Conservation (phyloP, 2,113 vertebrate genomes). For the Prunella himalayana region DNA sequence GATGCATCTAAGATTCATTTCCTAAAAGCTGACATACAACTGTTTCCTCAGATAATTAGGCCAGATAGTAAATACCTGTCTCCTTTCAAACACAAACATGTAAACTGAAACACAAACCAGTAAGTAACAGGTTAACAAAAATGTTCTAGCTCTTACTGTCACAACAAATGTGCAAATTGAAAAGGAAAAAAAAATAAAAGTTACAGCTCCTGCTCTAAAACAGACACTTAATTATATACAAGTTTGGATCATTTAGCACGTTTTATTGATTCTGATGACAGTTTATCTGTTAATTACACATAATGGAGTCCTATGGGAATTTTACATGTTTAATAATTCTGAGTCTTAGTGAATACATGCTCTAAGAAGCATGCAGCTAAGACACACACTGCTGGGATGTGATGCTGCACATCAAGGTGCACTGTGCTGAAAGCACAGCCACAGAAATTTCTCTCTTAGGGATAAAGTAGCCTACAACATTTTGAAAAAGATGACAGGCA, state of each 20-base stretch:
- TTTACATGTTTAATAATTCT: conserved; percentile 76
- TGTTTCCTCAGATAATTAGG: conserved; percentile 21
- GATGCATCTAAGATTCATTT: neutral
- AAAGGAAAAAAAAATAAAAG: conserved; percentile 44
- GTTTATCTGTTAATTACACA: conserved; percentile 81
- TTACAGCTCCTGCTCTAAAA: conserved; percentile 62
- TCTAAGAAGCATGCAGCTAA: conserved; percentile 61
- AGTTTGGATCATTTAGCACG: conserved; percentile 80
- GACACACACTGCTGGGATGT: conserved; percentile 64
- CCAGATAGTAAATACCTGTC: neutral
- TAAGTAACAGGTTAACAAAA: conserved; percentile 66
- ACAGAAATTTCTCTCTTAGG: neutral
- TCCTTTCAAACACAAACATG: neutral
- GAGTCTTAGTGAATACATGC: conserved; percentile 60
- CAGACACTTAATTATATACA: conserved; percentile 79
- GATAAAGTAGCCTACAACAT: neutral
- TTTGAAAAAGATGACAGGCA: neutral
- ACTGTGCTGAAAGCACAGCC: neutral
- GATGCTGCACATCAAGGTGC: conserved; percentile 54
- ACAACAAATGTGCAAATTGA: conserved; percentile 63
- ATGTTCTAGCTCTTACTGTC: conserved; percentile 51
- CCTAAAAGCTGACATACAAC: neutral
- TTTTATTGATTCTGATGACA: conserved; percentile 82
- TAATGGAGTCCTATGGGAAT: conserved; percentile 76
- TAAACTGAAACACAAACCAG: conserved; percentile 20